These are phyloP conservation scores for Aselliscus stoliczkanus DNA, from an alignment of 2,797 vertebrate genomes.

Conservation along the genomic window DNA sequence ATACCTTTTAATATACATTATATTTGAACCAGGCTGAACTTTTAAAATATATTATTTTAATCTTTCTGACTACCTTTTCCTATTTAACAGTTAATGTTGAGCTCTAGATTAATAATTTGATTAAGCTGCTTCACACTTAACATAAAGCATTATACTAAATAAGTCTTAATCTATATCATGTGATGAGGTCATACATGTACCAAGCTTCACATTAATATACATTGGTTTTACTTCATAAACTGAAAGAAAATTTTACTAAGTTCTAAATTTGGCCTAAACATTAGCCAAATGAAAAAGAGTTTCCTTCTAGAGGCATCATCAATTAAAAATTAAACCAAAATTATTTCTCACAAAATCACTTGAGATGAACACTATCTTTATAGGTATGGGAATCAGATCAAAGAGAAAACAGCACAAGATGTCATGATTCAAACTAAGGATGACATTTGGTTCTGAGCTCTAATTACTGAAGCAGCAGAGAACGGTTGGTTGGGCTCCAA, in stretches of 20 bases:
- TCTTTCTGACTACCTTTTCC: background rate
- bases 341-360: background rate
- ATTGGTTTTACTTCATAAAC: background rate
- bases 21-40: background rate
- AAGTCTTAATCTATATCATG: background rate
- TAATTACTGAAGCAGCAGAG: background rate
- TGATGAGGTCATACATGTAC: background rate
- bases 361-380: background rate
- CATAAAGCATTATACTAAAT: background rate
- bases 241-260: background rate
- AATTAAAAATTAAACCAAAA: constrained; percentile 26
- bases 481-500: background rate
- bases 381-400: background rate
- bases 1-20: background rate
- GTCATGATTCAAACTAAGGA: background rate
- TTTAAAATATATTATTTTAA: constrained; percentile 23
- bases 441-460: background rate
- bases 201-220: background rate
- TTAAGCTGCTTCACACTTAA: background rate
- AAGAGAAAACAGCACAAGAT: constrained; percentile 18
- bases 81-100: background rate
- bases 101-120: background rate
- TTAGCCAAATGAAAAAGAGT: background rate
- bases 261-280: background rate
- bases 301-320: background rate